Conservation (phyloP, 2,113 vertebrate species). For the Aplodontia rufa region DNA sequence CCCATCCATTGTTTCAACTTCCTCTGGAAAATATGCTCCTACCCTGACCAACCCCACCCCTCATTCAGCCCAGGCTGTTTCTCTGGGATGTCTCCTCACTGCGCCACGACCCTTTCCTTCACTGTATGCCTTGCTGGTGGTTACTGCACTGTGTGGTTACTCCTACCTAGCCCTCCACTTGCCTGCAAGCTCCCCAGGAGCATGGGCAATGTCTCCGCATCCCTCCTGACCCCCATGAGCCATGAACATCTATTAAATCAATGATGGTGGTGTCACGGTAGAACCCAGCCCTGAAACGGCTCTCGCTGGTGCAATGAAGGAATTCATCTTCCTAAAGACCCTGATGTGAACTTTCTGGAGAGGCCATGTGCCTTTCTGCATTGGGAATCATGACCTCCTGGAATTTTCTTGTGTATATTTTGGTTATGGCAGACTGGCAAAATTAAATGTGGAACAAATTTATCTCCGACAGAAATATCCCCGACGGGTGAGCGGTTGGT, state of each 20-base stretch:
- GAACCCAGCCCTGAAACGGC: not conserved
- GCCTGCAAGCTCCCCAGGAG: not conserved
- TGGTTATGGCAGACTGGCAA: not conserved
- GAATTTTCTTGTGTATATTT: not conserved
- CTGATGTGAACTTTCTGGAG: not conserved
- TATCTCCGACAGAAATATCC: conserved; percentile 59
- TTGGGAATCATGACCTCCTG: not conserved
- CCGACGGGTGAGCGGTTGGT: conserved; percentile 27
- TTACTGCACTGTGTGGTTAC: not conserved
- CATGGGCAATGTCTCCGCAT: not conserved
- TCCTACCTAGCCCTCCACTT: not conserved
- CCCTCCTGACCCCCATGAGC: accelerated
- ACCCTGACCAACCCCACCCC: not conserved
- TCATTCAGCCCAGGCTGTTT: not conserved
- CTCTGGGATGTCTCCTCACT: accelerated
- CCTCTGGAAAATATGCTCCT: not conserved
- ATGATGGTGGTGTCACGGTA: no score
- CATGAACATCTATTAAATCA: not conserved
- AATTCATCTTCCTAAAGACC: not conserved
- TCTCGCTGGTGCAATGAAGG: not conserved
- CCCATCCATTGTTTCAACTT: not conserved
- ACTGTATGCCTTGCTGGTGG: no score
- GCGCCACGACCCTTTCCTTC: not conserved
- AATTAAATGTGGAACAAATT: conserved; percentile 29
- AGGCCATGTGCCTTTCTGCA: not conserved